These are phyloP conservation scores for Leptura quadrifasciata DNA, from an alignment of 2,888 invertebrate species.

Conservation along the genomic window DNA sequence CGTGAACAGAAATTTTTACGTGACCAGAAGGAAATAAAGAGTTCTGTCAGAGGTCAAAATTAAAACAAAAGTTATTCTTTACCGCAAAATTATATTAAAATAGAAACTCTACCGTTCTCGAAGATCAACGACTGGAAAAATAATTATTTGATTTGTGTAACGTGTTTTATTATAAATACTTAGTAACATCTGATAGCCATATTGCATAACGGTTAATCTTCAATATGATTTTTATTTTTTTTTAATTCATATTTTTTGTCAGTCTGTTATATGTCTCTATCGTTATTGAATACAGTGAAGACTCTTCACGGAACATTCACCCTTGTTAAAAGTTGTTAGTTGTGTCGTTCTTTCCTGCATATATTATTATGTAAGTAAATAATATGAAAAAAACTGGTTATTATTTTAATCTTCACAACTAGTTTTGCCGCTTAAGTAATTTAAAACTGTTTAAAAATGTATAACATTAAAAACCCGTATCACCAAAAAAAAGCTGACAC, in stretches of 20 bases:
- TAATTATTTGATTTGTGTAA: too few species aligned
- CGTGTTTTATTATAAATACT: too few species aligned
- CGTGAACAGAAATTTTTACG: background rate
- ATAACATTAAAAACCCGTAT: background rate
- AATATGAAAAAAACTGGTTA: conserved; percentile 5
- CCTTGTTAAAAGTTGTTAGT: background rate
- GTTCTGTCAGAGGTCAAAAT: background rate
- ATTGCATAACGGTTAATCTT: too few species aligned
- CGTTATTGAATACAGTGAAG: too few species aligned
- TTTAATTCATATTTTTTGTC: too few species aligned
- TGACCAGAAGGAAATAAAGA: background rate
- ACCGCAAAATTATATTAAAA: background rate
- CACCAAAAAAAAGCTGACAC: background rate
- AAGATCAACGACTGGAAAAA: too few species aligned
- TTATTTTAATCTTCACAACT: background rate
- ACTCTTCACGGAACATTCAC: too few species aligned
- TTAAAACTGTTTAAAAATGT: conserved; percentile 15
- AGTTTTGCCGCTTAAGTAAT: background rate
- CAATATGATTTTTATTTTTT: too few species aligned
- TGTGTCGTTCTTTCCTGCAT: background rate
- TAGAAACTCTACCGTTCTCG: background rate
- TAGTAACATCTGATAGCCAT: too few species aligned
- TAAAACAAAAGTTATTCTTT: background rate
- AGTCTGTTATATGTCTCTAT: too few species aligned
- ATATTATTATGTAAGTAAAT: conserved; percentile 9